These are phyloP conservation scores for Echinarachnius parma DNA, from an alignment of 53 echinoderm and acorn worm species.

Conservation along the genomic window DNA sequence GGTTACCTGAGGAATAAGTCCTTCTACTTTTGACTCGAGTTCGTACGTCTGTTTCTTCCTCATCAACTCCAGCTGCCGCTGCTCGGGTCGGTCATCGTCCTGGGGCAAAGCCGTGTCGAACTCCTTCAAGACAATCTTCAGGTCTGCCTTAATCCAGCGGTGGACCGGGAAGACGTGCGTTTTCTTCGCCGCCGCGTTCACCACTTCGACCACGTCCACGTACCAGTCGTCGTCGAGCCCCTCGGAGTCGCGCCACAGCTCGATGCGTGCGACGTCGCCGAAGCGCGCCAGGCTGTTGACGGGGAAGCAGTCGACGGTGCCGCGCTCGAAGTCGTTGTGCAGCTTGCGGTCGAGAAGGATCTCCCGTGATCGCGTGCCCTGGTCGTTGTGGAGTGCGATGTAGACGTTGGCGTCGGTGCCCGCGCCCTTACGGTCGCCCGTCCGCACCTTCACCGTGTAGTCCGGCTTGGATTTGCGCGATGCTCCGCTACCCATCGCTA, in stretches of 20 bases:
- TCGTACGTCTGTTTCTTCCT: conserved; percentile 51
- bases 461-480: not conserved
- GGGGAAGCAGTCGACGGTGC: conserved; percentile 47
- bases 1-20: conserved; percentile 51
- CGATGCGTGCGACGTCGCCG: conserved; percentile 50
- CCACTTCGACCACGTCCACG: too few relatives aligned
- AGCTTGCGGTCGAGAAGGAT: conserved; percentile 47
- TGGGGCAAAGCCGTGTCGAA: conserved; percentile 64
- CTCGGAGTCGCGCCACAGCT: too few relatives aligned
- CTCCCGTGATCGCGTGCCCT: conserved; percentile 44
- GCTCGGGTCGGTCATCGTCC: conserved; percentile 26
- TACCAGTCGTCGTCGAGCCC: conserved; percentile 66
- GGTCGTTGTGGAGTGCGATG: too few relatives aligned
- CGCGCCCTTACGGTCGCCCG: too few relatives aligned
- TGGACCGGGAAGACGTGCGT: too few relatives aligned
- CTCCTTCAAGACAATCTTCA: conserved; percentile 33
- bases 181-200: too few relatives aligned
- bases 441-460: conserved; percentile 55
- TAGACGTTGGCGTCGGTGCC: too few relatives aligned
- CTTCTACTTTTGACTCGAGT: conserved; percentile 39
- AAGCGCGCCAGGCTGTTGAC: conserved; percentile 55
- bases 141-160: too few relatives aligned
- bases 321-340: conserved; percentile 68
- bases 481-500: not conserved
- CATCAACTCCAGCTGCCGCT: conserved; percentile 51